These are phyloP conservation scores for Helobdella robusta DNA, from an alignment of 2,888 invertebrate species.

Conservation along the genomic window DNA sequence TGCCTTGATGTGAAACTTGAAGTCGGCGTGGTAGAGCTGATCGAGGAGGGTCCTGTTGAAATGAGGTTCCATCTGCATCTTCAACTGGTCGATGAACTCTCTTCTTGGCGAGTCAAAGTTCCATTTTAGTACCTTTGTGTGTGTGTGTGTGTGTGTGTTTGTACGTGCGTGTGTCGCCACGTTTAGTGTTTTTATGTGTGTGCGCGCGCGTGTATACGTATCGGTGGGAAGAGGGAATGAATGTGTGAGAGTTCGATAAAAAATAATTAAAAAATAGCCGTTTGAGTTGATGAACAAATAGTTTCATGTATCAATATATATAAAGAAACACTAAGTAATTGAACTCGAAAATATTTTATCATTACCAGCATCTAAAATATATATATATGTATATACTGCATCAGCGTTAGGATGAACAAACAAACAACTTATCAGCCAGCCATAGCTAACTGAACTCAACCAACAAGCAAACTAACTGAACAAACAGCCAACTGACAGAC, in stretches of 20 bases:
- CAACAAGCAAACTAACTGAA: background rate
- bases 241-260: too few species aligned
- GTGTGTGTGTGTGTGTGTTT: too few species aligned
- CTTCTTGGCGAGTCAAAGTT: slow-evolving; percentile 83
- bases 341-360: too few species aligned
- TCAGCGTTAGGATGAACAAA: background rate
- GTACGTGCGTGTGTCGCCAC: too few species aligned
- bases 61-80: slow-evolving; percentile 82
- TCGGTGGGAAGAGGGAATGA: too few species aligned
- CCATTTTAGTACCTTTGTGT: slow-evolving; percentile 77
- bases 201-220: too few species aligned
- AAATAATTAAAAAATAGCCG: too few species aligned
- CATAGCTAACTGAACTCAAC: too few species aligned
- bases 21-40: slow-evolving; percentile 90
- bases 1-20: slow-evolving; percentile 85
- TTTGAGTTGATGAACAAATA: too few species aligned
- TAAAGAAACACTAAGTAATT: background rate
- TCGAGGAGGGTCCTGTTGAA: slow-evolving; percentile 75
- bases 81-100: slow-evolving; percentile 83
- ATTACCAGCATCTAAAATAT: background rate
- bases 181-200: too few species aligned
- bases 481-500: background rate
- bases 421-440: background rate
- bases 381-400: background rate
- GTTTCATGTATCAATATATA: too few species aligned